A percentile compares a stretch with the other conserved stretches of the same genome.
Conservation (phyloP, 2,797 vertebrate genomes). For the Propithecus deckenii region DNA sequence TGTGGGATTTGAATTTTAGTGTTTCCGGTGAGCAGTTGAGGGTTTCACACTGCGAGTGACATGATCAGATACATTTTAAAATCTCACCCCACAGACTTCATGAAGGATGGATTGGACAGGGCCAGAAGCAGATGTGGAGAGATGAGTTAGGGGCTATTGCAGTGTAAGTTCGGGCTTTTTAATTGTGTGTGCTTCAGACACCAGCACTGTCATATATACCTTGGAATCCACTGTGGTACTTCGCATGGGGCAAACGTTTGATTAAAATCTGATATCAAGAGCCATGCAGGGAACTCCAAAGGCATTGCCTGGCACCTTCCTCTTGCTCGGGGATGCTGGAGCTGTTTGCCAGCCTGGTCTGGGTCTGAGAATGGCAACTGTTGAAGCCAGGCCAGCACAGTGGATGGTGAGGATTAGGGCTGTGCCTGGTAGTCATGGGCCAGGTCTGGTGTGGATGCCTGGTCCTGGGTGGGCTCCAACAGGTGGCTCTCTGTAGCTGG, state of each 20-base stretch:
- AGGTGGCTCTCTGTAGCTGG: background rate
- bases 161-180: background rate
- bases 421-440: background rate
- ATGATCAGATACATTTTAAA: background rate
- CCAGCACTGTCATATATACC: fast-evolving
- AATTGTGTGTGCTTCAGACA: background rate
- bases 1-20: background rate
- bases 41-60: background rate
- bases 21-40: background rate
- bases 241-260: background rate
- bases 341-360: background rate
- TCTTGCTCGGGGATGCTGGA: background rate
- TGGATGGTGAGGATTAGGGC: background rate
- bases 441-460: background rate
- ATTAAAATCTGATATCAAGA: background rate
- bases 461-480: background rate
- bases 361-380: too few species aligned
- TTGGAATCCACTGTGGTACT: background rate
- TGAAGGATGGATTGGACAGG: background rate
- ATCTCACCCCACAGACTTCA: background rate
- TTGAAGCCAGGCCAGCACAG: background rate
- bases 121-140: background rate
- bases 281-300: background rate
- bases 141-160: background rate
- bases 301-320: background rate